Conservation (phyloP, 2,113 vertebrate species). For the Podilymbus podiceps region DNA sequence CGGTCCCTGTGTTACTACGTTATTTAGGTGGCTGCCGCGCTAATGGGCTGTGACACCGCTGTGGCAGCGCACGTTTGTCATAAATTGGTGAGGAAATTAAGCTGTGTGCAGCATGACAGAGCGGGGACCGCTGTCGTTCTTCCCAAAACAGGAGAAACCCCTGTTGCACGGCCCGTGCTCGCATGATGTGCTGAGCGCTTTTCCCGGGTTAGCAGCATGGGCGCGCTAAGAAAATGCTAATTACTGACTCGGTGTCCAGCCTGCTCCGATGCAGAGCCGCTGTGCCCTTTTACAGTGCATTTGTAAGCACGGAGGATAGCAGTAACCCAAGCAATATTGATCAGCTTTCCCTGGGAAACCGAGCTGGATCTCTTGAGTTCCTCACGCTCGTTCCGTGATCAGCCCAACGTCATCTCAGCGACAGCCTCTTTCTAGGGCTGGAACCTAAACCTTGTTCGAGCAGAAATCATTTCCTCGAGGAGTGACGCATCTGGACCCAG, state of each 20-base stretch:
- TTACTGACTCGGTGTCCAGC: not conserved
- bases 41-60: not conserved
- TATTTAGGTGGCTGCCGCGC: not conserved
- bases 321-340: not conserved
- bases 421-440: not conserved
- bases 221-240: not conserved
- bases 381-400: not conserved
- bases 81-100: not conserved
- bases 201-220: not conserved
- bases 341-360: not conserved
- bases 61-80: not conserved
- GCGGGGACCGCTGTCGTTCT: not conserved
- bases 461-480: not conserved
- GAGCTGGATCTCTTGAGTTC: not conserved
- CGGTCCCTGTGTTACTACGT: not conserved
- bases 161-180: not conserved
- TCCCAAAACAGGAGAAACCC: not conserved
- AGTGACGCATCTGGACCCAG: fast-evolving
- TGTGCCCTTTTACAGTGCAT: not conserved
- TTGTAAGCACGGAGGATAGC: not conserved
- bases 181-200: not conserved
- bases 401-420: not conserved
- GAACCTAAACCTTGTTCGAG: not conserved
- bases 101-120: not conserved
- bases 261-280: not conserved